Evolutionary conservation across 1,140 invertebrate species (phyloP).

Genomic region (Pseudomyrmex sp.): DNA sequence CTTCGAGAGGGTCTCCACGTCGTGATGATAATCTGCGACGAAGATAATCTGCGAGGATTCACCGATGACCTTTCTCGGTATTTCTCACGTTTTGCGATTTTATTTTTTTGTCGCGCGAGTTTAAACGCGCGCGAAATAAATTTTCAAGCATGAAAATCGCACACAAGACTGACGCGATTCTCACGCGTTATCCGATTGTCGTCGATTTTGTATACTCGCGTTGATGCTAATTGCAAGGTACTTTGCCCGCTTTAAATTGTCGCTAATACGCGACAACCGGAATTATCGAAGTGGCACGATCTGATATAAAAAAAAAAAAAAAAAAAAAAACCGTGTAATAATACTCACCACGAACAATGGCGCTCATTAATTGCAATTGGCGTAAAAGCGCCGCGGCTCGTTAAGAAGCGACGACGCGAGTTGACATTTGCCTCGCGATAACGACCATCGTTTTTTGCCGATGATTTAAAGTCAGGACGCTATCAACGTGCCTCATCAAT

Average conservation of each 20-base stretch:
- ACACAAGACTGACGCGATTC: neutral
- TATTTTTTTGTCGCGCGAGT: neutral
- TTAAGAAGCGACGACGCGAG: slow-evolving; percentile 23
- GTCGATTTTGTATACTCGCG: neutral
- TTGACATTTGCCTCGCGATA: slow-evolving; percentile 30
- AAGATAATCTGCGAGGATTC: slow-evolving; percentile 16
- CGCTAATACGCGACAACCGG: neutral
- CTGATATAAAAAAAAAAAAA: neutral
- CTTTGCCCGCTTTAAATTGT: slow-evolving; percentile 11
- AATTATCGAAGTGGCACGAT: slow-evolving; percentile 14
- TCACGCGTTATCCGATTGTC: neutral
- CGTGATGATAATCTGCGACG: slow-evolving; percentile 20
- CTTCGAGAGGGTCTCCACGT: slow-evolving; percentile 22
- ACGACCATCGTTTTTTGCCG: slow-evolving; percentile 3
- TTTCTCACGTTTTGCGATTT: neutral
- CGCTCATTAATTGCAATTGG: slow-evolving; percentile 36
- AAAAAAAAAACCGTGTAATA: slow-evolving; percentile 18
- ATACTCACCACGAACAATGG: slow-evolving; percentile 30
- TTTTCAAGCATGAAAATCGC: neutral
- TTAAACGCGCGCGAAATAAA: neutral
- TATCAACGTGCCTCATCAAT: neutral
- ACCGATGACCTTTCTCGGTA: neutral
- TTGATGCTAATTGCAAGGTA: neutral
- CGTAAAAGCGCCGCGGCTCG: slow-evolving; percentile 10
- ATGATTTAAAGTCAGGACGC: neutral